Evolutionary conservation across 2,797 vertebrate species (phyloP).

Genomic region (Merluccius polli): DNA sequence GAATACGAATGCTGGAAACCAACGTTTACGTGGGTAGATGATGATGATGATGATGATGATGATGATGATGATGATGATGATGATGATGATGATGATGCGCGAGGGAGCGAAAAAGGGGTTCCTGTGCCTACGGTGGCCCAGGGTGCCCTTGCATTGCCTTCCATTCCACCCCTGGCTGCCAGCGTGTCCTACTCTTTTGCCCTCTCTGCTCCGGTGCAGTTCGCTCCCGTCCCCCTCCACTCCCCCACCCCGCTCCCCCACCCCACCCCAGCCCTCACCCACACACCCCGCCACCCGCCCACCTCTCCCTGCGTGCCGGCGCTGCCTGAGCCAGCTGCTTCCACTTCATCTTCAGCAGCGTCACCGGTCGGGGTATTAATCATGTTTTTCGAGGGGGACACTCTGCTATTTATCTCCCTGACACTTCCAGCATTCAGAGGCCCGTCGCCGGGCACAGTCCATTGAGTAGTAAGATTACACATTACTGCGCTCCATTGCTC

Average conservation of each 20-base stretch:
- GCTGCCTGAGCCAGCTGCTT: constrained; percentile 99
- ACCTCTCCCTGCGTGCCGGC: constrained; percentile 88
- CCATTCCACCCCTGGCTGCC: constrained; percentile 76
- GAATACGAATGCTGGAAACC: not conserved
- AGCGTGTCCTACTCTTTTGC: constrained; percentile 94
- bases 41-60: not conserved
- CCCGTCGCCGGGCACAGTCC: constrained; percentile 97
- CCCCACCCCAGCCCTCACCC: constrained; percentile 73
- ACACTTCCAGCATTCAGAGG: constrained; percentile 96
- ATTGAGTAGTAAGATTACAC: constrained; percentile 99
- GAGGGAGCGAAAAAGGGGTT: constrained; percentile 35
- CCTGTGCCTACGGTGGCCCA: constrained; percentile 68
- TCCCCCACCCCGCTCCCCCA: constrained; percentile 79
- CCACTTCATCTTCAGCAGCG: constrained; percentile 99
- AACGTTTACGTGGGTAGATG: not conserved
- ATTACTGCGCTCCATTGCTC: constrained; percentile 99
- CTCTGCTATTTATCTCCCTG: constrained; percentile 99
- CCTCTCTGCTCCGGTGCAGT: constrained; percentile 94
- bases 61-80: not conserved
- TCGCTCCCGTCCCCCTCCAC: constrained; percentile 68
- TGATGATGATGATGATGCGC: not conserved
- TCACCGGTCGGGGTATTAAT: constrained; percentile 99
- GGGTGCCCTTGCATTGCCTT: constrained; percentile 76
- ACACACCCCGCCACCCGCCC: constrained; percentile 66
- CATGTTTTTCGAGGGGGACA: constrained; percentile 99